Evolutionary conservation across 1,140 invertebrate genomes (phyloP), one percentile per base, ranked within the genome.

Genomic region (Protaetia brevitarsis): DNA sequence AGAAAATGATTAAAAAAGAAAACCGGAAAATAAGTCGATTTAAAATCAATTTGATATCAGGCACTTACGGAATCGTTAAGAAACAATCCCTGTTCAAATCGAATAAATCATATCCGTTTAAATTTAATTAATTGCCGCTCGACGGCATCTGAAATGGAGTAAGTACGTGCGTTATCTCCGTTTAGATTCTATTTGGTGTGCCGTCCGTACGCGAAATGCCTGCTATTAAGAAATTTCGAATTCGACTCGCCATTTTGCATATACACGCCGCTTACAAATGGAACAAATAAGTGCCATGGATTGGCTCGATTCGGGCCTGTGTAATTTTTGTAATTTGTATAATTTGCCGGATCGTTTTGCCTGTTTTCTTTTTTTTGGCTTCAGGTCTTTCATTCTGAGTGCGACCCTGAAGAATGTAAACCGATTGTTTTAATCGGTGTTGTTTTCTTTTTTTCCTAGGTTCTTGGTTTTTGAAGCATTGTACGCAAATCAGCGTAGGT

Each of bases 171-270:
- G 23, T 10, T 7, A 45, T 10, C n/a, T 45, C 8, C 41, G 16
- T 19, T 6, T 13, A 11, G 19, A 45, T 45, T 21, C 41, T 10
- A 3, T 63, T 16, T 27, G 31, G 3, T 37, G 23, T 41, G 29
- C 21, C 16, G 23, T 16, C 16, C 16, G 41, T 21, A 13, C 13
- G 23, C 8, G 41, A 63, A 36, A 63, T 63, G 11, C 31, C 31
- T 21, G 30, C 61, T 63, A 63, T 63, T 63, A 63, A 63, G 23
- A 63, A 63, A 37, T 63, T 63, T 41, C 61, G 37, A 64, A 64
- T 64, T 64, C 34, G 62, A 45, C 30, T 56, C 64, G 64, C 64
- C 64, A 65, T 65, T 65, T 65, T 65, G 51, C 64, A 65, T 65
- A 59, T 58, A 10, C 28, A 28, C 28, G 56, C 56, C 7, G 23